These are phyloP conservation scores for Enteromius paludinosus DNA, from an alignment of 2,797 vertebrate genomes.

Conservation along the genomic window DNA sequence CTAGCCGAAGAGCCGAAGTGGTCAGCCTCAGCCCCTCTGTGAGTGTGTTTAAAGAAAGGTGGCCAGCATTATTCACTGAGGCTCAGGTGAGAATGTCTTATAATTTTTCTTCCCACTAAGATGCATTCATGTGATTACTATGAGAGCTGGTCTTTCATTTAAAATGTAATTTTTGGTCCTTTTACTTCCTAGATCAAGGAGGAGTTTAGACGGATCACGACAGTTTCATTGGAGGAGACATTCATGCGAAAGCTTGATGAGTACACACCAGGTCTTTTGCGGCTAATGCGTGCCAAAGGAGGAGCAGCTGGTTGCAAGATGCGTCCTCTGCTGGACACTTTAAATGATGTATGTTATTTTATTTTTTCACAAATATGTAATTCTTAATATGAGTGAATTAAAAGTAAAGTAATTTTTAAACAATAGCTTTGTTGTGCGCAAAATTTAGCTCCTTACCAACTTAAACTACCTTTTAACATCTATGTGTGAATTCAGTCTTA, in stretches of 20 bases:
- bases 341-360: slow-evolving; percentile 9
- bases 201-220: too few relatives aligned
- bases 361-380: slow-evolving; percentile 22
- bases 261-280: slow-evolving; percentile 10
- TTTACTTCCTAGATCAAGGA: too few relatives aligned
- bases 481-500: slow-evolving; percentile 7
- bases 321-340: slow-evolving; percentile 9
- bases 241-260: neutral
- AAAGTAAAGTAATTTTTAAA: slow-evolving; percentile 15
- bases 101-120: too few relatives aligned
- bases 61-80: too few relatives aligned
- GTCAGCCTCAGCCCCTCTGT: neutral
- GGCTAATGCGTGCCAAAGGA: too few relatives aligned
- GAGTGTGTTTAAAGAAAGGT: too few relatives aligned
- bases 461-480: slow-evolving; percentile 13
- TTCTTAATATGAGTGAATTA: slow-evolving; percentile 17
- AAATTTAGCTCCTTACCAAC: slow-evolving; percentile 20
- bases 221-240: slow-evolving; percentile 6
- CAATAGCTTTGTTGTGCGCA: neutral
- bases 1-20: neutral
- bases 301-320: slow-evolving; percentile 22
- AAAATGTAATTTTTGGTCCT: too few relatives aligned
- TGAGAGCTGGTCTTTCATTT: too few relatives aligned
- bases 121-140: too few relatives aligned
- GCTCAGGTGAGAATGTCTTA: too few relatives aligned